Evolutionary conservation across 2,888 invertebrate genomes (phyloP), one percentile per base, ranked within the genome.

Genomic region (Plebejus argus): DNA sequence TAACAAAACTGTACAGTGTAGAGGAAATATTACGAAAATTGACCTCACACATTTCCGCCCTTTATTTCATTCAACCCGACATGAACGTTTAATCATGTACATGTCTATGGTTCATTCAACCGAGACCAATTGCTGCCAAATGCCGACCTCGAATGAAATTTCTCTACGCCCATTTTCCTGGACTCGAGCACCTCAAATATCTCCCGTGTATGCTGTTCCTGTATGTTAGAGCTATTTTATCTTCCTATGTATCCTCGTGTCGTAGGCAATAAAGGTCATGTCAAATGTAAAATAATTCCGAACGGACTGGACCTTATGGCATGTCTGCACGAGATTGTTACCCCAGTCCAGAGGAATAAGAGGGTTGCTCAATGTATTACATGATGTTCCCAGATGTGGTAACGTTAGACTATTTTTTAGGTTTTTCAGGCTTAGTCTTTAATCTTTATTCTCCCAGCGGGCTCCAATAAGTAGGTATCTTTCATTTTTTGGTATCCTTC

Each of bases 71-170:
- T 45, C 49, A 28, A 23, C 15, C 10, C 49, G 12, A 49, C 72
- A 49, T 74, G 0, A 49, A 15, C 15, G 49, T 74, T 74, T 53
- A 74, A 28, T 72, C 45, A 23, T n/a, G n/a, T 53, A 49, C 53
- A 53, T 28, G 23, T 74, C 74, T 23, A 53, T 53, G 12, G 74
- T 20, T 74, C 74, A 39, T 74, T 49, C 74, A 74, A 72, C 53
- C 53, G 53, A 3, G 49, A 23, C 49, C 28, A 20, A 20, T 28
- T 28, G 53, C 28, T 53, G 53, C 53, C 74, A 74, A 74, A 74
- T 49, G 45, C 72, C 72, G 39, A 72, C 23, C 23, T 72, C 7
- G 74, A 3, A 74, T 74, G 49, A n/a, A 53, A 28, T 45, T 53
- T 18, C 28, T 28, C 15, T 23, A 49, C 15, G 12, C 28, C 66